Conservation (phyloP, 2,113 vertebrate genomes). For the Psophia crepitans region DNA sequence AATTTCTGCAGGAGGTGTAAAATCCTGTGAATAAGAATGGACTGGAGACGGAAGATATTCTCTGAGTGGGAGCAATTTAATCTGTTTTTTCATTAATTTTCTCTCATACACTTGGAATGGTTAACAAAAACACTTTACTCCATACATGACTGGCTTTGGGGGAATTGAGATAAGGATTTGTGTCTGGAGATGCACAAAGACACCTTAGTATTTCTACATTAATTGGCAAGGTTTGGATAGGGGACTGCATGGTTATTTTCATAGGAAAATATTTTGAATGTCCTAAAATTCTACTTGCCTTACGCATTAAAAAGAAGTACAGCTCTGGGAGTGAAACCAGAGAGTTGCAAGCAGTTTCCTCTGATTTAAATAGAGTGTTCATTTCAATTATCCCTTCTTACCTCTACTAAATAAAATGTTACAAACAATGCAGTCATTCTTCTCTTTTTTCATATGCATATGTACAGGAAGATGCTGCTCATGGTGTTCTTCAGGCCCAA, state of each 20-base stretch:
- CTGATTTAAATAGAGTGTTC: not conserved
- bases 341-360: not conserved
- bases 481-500: not conserved
- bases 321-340: not conserved
- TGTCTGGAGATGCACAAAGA: not conserved
- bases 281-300: not conserved
- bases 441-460: not conserved
- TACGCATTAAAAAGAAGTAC: not conserved
- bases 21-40: not conserved
- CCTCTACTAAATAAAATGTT: not conserved
- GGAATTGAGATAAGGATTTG: not conserved
- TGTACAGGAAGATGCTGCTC: not conserved
- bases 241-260: not conserved
- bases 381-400: not conserved
- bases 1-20: not conserved
- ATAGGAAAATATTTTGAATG: not conserved
- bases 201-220: not conserved
- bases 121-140: not conserved
- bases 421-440: not conserved
- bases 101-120: not conserved
- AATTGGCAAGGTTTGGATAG: not conserved
- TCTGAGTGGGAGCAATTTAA: not conserved
- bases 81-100: not conserved
- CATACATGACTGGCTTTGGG: not conserved
- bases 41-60: not conserved